Evolutionary conservation across 2,797 vertebrate species (phyloP).

Genomic region (Pseudotriccus pelzelni): DNA sequence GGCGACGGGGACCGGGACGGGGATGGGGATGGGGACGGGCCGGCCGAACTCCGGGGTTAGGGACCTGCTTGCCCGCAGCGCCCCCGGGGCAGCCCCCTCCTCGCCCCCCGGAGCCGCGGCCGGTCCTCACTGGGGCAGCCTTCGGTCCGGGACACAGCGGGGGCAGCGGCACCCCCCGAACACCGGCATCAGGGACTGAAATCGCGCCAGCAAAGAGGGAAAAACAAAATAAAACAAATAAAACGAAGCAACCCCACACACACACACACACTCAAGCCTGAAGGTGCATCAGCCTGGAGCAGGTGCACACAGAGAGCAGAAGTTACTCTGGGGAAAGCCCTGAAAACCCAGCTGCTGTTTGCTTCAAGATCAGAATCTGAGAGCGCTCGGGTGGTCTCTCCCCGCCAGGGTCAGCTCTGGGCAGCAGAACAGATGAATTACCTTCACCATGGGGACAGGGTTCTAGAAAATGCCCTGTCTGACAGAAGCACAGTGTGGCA

Average conservation of each 20-base stretch:
- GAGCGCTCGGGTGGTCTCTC: not conserved
- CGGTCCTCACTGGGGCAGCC: not conserved
- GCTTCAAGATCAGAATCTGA: rapidly evolving
- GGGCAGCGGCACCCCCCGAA: not conserved
- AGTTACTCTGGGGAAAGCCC: not conserved
- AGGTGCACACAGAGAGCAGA: not conserved
- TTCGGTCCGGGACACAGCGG: not conserved
- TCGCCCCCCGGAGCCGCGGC: not conserved
- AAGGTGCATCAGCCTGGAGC: not conserved
- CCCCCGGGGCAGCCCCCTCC: no score
- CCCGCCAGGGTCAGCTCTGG: not conserved
- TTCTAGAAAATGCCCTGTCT: not conserved
- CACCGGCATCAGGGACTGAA: not conserved
- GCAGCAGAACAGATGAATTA: not conserved
- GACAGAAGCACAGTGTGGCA: not conserved
- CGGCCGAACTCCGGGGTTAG: no score
- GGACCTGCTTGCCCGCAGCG: no score
- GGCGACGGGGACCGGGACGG: no score
- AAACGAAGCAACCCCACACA: not conserved
- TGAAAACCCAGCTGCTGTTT: rapidly evolving
- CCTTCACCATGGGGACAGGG: not conserved
- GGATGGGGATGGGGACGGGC: no score
- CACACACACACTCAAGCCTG: not conserved
- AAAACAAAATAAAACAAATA: no score
- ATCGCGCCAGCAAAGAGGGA: not conserved